These are phyloP conservation scores for Choristoneura rosaceana DNA, from an alignment of 2,888 invertebrate genomes.

Conservation along the genomic window DNA sequence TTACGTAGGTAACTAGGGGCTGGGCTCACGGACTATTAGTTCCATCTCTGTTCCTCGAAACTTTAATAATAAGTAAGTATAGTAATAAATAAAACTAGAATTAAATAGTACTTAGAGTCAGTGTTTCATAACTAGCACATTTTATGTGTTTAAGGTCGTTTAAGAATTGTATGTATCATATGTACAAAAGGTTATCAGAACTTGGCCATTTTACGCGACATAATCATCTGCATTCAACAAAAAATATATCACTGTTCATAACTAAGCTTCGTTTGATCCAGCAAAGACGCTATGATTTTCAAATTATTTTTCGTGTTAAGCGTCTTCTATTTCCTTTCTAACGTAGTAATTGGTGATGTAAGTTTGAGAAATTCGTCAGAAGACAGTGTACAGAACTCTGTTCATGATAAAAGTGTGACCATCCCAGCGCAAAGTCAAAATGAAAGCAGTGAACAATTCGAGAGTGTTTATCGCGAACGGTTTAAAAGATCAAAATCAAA, in stretches of 20 bases:
- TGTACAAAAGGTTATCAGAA: not conserved
- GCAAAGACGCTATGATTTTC: not conserved
- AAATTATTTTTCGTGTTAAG: not conserved
- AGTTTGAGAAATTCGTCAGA: not conserved
- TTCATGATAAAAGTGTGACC: not conserved
- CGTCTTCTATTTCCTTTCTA: not conserved
- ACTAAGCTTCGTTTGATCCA: not conserved
- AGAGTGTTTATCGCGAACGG: not conserved
- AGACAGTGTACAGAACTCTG: not conserved
- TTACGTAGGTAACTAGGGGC: no score
- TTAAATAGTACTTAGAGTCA: no score
- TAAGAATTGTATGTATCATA: not conserved
- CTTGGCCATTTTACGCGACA: not conserved
- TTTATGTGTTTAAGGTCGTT: not conserved
- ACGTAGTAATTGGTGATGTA: not conserved
- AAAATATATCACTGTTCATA: not conserved
- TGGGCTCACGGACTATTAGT: no score
- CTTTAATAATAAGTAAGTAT: no score
- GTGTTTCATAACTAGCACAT: no score
- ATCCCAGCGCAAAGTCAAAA: not conserved
- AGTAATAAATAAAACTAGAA: no score
- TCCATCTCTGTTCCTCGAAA: no score
- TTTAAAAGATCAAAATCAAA: constrained; percentile 9
- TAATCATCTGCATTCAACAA: not conserved
- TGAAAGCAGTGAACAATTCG: not conserved